Evolutionary conservation across 37 sponge, comb jelly and placozoan genomes (phyloP).

Genomic region (Cladorhizidae sp.): DNA sequence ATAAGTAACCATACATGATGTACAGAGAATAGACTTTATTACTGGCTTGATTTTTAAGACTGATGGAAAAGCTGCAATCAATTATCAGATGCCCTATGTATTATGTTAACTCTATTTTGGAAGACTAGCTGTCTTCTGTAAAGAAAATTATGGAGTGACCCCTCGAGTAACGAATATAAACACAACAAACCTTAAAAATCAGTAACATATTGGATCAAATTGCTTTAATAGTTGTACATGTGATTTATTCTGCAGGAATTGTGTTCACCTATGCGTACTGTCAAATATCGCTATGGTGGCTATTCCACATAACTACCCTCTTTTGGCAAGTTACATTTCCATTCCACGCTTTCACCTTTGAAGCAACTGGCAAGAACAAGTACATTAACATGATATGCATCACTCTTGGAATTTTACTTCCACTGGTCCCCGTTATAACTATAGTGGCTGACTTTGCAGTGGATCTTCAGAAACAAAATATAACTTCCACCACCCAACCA

Average conservation of each 20-base stretch:
- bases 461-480: neutral
- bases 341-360: neutral
- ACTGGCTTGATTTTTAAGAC: too few species aligned
- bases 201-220: too few species aligned
- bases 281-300: slow-evolving; percentile 24
- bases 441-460: neutral
- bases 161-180: too few species aligned
- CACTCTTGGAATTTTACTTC: slow-evolving; percentile 31
- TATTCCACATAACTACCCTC: slow-evolving; percentile 13
- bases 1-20: too few species aligned
- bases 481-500: neutral
- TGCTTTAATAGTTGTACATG: too few species aligned
- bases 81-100: too few species aligned
- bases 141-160: too few species aligned
- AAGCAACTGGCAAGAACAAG: slow-evolving; percentile 1
- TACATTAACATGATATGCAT: slow-evolving; percentile 22
- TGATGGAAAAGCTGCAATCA: too few species aligned
- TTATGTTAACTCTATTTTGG: too few species aligned
- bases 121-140: too few species aligned
- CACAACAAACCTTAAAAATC: too few species aligned
- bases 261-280: slow-evolving; percentile 15
- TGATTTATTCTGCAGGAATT: slow-evolving; percentile 15
- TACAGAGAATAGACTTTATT: too few species aligned
- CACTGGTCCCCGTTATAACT: slow-evolving; percentile 3
- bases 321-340: slow-evolving; percentile 11